These are phyloP conservation scores for Tetramorium bicarinatum DNA, from an alignment of 2,888 invertebrate genomes.

Conservation along the genomic window DNA sequence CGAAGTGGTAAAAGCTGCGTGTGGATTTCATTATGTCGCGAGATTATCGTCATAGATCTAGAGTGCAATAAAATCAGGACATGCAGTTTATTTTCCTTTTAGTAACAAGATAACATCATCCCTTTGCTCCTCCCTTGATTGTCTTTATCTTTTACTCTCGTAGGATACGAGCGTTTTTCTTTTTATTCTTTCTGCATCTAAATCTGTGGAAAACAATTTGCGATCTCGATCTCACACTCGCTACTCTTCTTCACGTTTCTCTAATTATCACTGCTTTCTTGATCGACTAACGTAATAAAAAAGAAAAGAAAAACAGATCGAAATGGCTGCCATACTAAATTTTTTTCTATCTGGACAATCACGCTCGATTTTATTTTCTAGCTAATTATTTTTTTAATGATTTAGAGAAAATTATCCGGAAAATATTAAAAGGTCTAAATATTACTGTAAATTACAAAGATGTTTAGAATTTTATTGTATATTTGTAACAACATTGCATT, in stretches of 20 bases:
- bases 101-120: slow-evolving; percentile 37
- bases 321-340: neutral
- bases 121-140: slow-evolving; percentile 56
- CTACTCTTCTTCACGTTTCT: slow-evolving; percentile 38
- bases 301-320: neutral
- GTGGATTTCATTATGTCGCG: slow-evolving; percentile 23
- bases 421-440: neutral
- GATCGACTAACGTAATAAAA: neutral
- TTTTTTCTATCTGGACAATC: neutral
- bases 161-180: slow-evolving; percentile 44
- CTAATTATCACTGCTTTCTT: slow-evolving; percentile 7
- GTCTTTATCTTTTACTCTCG: slow-evolving; percentile 26
- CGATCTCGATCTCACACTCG: slow-evolving; percentile 47
- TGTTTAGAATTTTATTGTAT: neutral
- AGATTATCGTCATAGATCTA: slow-evolving; percentile 40
- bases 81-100: slow-evolving; percentile 44
- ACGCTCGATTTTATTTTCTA: neutral
- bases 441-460: neutral
- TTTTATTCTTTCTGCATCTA: slow-evolving; percentile 66
- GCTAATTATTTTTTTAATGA: neutral
- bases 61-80: slow-evolving; percentile 65
- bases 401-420: neutral
- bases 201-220: slow-evolving; percentile 57
- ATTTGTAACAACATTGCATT: neutral
- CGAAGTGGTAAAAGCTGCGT: slow-evolving; percentile 17